phyloP scores from a whole-genome alignment of 1,140 invertebrate species.

The Halictus rubicundus region DNA sequence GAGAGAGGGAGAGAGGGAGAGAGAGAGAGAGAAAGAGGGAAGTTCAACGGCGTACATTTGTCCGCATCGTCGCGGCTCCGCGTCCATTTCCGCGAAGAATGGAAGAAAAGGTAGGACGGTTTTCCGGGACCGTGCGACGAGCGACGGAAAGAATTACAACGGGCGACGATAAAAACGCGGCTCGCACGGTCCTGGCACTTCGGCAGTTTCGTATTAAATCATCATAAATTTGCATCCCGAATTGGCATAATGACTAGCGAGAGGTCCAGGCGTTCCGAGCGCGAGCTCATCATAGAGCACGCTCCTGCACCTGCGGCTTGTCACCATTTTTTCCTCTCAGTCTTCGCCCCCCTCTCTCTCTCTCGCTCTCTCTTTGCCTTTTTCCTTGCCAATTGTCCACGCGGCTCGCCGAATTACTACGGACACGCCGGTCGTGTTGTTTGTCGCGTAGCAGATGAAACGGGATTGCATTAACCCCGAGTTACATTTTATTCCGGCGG shows the following conservation, averaged over 20 bases:
- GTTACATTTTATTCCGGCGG: neutral
- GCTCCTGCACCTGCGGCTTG: neutral
- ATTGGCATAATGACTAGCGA: constrained; percentile 69
- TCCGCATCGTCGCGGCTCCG: neutral
- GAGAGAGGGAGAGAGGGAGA: neutral
- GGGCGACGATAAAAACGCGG: constrained; percentile 40
- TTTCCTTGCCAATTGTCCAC: constrained; percentile 10
- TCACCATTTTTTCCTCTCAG: neutral
- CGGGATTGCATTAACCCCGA: neutral
- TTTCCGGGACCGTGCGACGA: neutral
- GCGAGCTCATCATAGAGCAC: constrained; percentile 37
- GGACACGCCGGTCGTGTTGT: neutral
- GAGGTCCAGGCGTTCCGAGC: constrained; percentile 58
- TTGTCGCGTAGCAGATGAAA: neutral
- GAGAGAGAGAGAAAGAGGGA: too few species aligned
- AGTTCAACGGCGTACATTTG: too few species aligned
- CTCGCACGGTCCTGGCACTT: constrained; percentile 41
- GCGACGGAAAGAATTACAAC: constrained; percentile 31
- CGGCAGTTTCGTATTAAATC: constrained; percentile 67
- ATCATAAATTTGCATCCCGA: constrained; percentile 73
- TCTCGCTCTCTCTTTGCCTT: neutral
- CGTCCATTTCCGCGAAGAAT: neutral
- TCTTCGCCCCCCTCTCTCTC: neutral
- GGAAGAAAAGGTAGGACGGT: neutral
- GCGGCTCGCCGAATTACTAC: neutral